These are phyloP conservation scores for Ariopsis seemanni DNA, from an alignment of 2,113 vertebrate genomes.

Conservation along the genomic window DNA sequence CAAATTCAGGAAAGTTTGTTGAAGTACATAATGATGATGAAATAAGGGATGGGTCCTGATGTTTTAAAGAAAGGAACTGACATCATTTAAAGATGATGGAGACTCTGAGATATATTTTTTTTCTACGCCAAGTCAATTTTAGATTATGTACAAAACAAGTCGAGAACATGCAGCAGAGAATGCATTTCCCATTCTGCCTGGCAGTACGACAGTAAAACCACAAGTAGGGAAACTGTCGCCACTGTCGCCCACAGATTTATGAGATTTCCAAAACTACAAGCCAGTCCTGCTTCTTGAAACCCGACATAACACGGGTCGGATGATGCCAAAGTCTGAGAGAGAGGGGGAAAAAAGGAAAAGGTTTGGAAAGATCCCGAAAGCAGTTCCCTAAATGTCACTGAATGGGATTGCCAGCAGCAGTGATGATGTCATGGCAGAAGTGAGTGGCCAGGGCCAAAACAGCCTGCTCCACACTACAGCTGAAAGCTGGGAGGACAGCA, in stretches of 20 bases:
- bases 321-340: not conserved
- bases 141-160: not conserved
- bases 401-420: slow-evolving; percentile 6
- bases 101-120: not conserved
- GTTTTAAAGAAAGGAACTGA: not conserved
- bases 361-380: not conserved
- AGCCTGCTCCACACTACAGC: slow-evolving; percentile 11
- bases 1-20: not conserved
- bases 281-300: slow-evolving; percentile 7
- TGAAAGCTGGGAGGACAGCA: slow-evolving; percentile 31
- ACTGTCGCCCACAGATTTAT: slow-evolving; percentile 39
- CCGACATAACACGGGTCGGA: not conserved
- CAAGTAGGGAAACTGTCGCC: slow-evolving; percentile 22
- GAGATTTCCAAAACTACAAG: slow-evolving; percentile 51
- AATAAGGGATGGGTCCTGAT: not conserved
- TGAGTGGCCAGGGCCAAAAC: not conserved
- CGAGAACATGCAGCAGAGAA: not conserved
- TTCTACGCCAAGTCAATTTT: not conserved
- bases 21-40: not conserved
- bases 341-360: not conserved
- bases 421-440: slow-evolving; percentile 39
- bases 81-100: not conserved
- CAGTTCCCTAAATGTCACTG: slow-evolving; percentile 17
- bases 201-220: slow-evolving; percentile 2
- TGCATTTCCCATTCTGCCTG: slow-evolving; percentile 16